Percentiles rank a stretch among this genome's conserved stretches.
Conservation (phyloP, 2,797 vertebrate genomes). For the Sebastes oblongus region DNA sequence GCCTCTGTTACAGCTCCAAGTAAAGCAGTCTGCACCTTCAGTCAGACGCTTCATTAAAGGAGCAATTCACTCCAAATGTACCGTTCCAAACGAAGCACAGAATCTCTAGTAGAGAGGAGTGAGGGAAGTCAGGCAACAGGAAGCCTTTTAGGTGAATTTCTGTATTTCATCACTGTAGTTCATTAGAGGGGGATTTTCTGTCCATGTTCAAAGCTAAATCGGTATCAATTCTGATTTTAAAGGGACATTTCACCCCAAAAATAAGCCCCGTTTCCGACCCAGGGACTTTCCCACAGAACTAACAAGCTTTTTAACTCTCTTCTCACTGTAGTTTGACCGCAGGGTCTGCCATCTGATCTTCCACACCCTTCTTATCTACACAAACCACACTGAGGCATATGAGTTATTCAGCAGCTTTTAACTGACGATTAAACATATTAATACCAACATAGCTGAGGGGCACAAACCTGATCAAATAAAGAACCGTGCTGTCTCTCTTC, state of each 20-base stretch:
- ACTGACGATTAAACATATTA: neutral
- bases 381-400: neutral
- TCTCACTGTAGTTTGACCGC: too few relatives aligned
- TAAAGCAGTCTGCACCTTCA: neutral
- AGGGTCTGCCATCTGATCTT: neutral
- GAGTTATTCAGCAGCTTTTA: neutral
- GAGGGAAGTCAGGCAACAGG: neutral
- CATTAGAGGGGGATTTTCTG: neutral
- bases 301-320: too few relatives aligned
- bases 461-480: neutral
- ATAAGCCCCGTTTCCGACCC: too few relatives aligned
- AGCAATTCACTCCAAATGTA: neutral
- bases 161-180: neutral
- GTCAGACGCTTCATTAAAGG: neutral
- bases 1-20: slow-evolving; percentile 7
- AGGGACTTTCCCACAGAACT: too few relatives aligned
- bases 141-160: neutral
- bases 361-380: neutral
- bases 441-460: neutral
- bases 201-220: neutral
- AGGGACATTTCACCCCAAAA: too few relatives aligned
- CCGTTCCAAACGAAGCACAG: neutral
- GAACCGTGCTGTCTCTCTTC: neutral
- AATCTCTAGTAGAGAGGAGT: neutral
- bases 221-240: too few relatives aligned